These are phyloP conservation scores for Halichoerus grypus DNA, from an alignment of 2,113 vertebrate species.

Conservation along the genomic window DNA sequence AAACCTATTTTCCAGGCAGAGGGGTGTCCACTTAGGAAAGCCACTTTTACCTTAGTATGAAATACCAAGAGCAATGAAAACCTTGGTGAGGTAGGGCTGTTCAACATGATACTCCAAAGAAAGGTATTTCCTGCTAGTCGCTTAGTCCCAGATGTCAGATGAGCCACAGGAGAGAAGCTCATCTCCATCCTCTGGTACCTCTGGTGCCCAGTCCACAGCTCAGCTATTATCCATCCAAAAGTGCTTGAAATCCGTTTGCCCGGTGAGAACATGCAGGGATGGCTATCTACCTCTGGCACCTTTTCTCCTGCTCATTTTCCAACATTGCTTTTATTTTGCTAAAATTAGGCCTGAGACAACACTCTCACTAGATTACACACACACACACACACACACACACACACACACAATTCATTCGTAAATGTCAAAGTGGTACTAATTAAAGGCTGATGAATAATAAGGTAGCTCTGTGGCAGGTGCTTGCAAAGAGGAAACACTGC, in stretches of 20 bases:
- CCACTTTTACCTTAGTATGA: neutral
- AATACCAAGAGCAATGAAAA: constrained; percentile 31
- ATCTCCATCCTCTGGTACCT: neutral
- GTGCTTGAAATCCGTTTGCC: neutral
- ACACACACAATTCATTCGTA: neutral
- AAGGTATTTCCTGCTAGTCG: neutral
- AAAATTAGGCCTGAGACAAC: neutral
- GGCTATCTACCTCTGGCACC: neutral
- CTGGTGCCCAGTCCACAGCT: neutral
- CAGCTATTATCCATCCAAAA: neutral
- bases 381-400: neutral
- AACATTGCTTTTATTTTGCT: constrained; percentile 37
- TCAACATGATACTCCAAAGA: constrained; percentile 15
- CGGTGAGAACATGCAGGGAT: neutral
- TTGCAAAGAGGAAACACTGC: neutral
- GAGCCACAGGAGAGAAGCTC: neutral
- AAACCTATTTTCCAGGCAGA: constrained; percentile 10
- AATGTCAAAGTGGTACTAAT: constrained; percentile 26
- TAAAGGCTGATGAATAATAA: constrained; percentile 39
- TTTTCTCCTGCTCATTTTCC: neutral
- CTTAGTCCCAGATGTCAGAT: neutral
- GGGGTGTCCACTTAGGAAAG: neutral
- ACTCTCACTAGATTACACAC: constrained; percentile 35
- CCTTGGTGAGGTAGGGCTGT: neutral
- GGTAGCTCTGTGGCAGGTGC: neutral